phyloP scores from a whole-genome alignment of 2,113 vertebrate genomes.

The Limanda limanda region DNA sequence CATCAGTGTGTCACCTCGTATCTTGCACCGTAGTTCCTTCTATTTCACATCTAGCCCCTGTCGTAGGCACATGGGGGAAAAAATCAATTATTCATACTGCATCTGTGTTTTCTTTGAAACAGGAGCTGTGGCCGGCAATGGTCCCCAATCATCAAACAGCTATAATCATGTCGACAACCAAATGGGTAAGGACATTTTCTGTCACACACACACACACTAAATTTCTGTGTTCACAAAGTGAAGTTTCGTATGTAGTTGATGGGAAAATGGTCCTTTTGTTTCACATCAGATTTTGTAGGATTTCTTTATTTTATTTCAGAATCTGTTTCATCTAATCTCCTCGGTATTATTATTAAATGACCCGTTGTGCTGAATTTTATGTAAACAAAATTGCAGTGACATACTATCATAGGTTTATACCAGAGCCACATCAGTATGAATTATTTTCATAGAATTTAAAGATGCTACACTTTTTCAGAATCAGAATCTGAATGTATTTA shows the following conservation, averaged over 20 bases:
- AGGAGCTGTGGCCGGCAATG: slow-evolving; percentile 80
- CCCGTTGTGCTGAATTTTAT: too few species aligned
- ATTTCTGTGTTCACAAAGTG: too few species aligned
- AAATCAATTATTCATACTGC: slow-evolving; percentile 15
- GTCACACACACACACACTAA: background rate
- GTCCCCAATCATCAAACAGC: slow-evolving; percentile 81
- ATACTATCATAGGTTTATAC: too few species aligned
- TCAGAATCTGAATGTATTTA: too few species aligned
- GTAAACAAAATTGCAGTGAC: too few species aligned
- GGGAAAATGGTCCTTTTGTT: background rate
- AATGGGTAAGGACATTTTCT: slow-evolving; percentile 83
- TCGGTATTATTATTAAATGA: too few species aligned
- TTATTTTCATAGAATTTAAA: too few species aligned
- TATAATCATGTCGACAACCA: slow-evolving; percentile 89
- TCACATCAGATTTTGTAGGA: background rate
- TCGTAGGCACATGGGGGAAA: slow-evolving; percentile 1
- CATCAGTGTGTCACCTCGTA: background rate
- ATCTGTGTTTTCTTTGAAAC: slow-evolving; percentile 49
- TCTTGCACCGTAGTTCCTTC: slow-evolving; percentile 4
- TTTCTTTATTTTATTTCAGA: too few species aligned
- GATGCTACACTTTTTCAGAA: too few species aligned
- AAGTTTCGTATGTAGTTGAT: background rate
- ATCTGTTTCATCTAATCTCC: too few species aligned
- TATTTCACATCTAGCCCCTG: background rate
- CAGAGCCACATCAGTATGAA: too few species aligned